A percentile compares a stretch with the other conserved stretches of the same genome.
Evolutionary conservation across 2,113 vertebrate species (phyloP).

Genomic region (Smithornis capensis): DNA sequence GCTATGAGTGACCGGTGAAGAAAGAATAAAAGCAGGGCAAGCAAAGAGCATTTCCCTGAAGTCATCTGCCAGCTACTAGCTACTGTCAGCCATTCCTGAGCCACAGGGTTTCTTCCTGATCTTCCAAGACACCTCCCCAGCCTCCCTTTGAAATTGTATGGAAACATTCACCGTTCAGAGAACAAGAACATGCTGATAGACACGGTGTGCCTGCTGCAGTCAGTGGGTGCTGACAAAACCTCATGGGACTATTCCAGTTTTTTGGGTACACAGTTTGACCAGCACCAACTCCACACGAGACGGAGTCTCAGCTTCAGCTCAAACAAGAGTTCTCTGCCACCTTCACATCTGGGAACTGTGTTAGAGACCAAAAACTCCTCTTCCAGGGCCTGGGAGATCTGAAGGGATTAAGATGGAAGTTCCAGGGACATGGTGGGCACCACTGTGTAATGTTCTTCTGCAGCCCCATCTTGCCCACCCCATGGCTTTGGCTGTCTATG

Average conservation of each 20-base stretch:
- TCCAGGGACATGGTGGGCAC: background rate
- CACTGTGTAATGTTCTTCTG: background rate
- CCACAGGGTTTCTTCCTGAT: background rate
- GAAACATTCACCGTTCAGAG: background rate
- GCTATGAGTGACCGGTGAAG: background rate
- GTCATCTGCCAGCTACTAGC: background rate
- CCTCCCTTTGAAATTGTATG: background rate
- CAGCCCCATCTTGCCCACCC: background rate
- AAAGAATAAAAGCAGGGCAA: background rate
- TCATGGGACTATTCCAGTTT: background rate
- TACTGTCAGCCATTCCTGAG: background rate
- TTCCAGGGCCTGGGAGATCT: background rate
- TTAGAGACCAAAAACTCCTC: background rate
- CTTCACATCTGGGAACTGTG: background rate
- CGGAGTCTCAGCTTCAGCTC: background rate
- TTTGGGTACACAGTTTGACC: background rate
- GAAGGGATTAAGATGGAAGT: background rate
- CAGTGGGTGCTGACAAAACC: background rate
- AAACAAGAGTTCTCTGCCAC: background rate
- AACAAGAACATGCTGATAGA: background rate
- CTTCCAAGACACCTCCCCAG: background rate
- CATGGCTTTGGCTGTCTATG: rapidly evolving
- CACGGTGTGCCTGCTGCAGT: background rate
- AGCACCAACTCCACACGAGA: background rate
- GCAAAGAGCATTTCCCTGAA: background rate